These are phyloP conservation scores for Sycophila sp. DNA, from an alignment of 1,140 invertebrate genomes.

Conservation along the genomic window DNA sequence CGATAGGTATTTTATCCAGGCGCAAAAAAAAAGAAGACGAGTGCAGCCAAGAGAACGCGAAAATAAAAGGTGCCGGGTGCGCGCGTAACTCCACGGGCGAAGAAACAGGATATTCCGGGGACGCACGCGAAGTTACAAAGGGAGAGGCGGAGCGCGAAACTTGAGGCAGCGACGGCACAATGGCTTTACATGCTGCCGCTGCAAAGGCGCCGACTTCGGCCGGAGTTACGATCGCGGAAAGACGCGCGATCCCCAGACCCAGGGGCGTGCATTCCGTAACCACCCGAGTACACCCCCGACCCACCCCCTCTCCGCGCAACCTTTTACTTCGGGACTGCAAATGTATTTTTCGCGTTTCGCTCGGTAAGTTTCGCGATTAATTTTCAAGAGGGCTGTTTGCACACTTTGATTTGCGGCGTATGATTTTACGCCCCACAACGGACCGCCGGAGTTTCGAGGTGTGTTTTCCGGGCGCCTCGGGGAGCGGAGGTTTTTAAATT, in stretches of 20 bases:
- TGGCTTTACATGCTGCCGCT: background rate
- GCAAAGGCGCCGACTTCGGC: background rate
- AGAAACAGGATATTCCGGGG: background rate
- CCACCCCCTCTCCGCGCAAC: background rate
- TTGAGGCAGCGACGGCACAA: background rate
- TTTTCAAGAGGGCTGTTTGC: background rate
- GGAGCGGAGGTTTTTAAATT: background rate
- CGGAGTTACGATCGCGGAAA: background rate
- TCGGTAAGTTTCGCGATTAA: conserved; percentile 10
- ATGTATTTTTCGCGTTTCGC: background rate
- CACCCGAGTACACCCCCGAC: no score
- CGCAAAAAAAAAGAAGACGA: no score
- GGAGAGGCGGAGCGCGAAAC: background rate
- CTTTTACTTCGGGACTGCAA: background rate
- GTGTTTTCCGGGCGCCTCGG: no score
- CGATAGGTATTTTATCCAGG: no score
- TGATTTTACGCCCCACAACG: no score
- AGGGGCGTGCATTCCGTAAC: no score
- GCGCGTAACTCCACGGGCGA: no score
- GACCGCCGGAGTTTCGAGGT: no score
- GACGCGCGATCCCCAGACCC: background rate
- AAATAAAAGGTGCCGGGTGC: no score
- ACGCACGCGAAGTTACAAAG: background rate
- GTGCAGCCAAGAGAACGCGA: no score
- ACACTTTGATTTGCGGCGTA: no score